Evolutionary conservation across 2,888 invertebrate genomes (phyloP).

Genomic region (Luffia ferchaultella): DNA sequence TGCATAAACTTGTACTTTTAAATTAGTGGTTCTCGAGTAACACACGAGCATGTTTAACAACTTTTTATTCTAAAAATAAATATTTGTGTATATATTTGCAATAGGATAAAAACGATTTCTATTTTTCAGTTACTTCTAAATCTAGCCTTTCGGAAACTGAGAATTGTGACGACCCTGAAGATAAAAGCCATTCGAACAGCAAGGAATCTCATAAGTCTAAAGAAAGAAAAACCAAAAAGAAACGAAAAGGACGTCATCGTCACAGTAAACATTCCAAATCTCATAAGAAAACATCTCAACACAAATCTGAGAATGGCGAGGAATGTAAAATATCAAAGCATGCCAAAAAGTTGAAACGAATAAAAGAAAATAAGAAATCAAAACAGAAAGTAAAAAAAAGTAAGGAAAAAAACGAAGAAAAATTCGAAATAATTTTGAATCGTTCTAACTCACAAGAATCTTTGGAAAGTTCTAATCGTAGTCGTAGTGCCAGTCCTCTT

Average conservation of each 20-base stretch:
- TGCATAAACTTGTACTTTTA: no score
- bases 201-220: constrained; percentile 47
- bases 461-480: constrained; percentile 45
- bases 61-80: no score
- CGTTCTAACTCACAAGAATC: constrained; percentile 37
- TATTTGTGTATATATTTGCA: no score
- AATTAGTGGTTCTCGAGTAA: no score
- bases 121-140: no score
- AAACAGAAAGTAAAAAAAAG: constrained; percentile 56
- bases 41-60: no score
- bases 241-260: constrained; percentile 50
- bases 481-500: constrained; percentile 50
- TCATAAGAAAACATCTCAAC: constrained; percentile 37
- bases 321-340: constrained; percentile 25
- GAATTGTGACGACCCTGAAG: no score
- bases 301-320: constrained; percentile 32
- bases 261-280: constrained; percentile 58
- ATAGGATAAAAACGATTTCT: no score
- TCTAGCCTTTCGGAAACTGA: no score
- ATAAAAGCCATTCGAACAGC: constrained; percentile 17
- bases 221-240: constrained; percentile 48
- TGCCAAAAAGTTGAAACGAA: constrained; percentile 41
- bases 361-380: constrained; percentile 52
- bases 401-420: constrained; percentile 24
- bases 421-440: constrained; percentile 17